Conservation (phyloP, 2,888 invertebrate genomes). For the Agrotis ipsilon region DNA sequence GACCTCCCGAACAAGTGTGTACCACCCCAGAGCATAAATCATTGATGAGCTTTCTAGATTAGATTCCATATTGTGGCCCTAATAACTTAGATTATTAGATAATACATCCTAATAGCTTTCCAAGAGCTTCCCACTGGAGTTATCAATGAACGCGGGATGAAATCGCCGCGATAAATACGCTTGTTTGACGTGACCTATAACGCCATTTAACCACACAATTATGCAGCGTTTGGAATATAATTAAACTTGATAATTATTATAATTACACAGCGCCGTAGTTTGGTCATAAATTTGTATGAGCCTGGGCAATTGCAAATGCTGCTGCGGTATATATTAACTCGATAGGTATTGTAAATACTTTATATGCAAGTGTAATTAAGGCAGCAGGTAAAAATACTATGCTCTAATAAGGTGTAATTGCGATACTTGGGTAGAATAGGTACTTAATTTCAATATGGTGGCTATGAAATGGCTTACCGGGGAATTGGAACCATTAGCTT, state of each 20-base stretch:
- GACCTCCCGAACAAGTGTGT: not conserved
- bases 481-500: slow-evolving; percentile 68
- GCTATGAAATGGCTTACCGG: slow-evolving; percentile 62
- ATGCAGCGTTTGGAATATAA: slow-evolving; percentile 43
- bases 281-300: slow-evolving; percentile 35
- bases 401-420: not conserved
- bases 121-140: slow-evolving; percentile 20
- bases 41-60: slow-evolving; percentile 11
- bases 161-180: slow-evolving; percentile 37
- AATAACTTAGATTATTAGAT: slow-evolving; percentile 41
- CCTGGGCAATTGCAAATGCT: slow-evolving; percentile 20
- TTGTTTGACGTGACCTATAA: slow-evolving; percentile 20
- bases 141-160: slow-evolving; percentile 33
- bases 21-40: slow-evolving; percentile 19
- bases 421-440: slow-evolving; percentile 11
- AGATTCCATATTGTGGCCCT: slow-evolving; percentile 23
- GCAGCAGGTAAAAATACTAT: slow-evolving; percentile 14
- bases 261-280: slow-evolving; percentile 23
- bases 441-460: slow-evolving; percentile 45
- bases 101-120: slow-evolving; percentile 29
- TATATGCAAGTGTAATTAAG: slow-evolving; percentile 37
- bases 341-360: slow-evolving; percentile 20
- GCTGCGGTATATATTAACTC: slow-evolving; percentile 14
- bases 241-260: slow-evolving; percentile 48
- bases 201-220: slow-evolving; percentile 26